These are phyloP conservation scores for Ceratoteleas bidentatus DNA, from an alignment of 1,140 invertebrate genomes.

Conservation along the genomic window DNA sequence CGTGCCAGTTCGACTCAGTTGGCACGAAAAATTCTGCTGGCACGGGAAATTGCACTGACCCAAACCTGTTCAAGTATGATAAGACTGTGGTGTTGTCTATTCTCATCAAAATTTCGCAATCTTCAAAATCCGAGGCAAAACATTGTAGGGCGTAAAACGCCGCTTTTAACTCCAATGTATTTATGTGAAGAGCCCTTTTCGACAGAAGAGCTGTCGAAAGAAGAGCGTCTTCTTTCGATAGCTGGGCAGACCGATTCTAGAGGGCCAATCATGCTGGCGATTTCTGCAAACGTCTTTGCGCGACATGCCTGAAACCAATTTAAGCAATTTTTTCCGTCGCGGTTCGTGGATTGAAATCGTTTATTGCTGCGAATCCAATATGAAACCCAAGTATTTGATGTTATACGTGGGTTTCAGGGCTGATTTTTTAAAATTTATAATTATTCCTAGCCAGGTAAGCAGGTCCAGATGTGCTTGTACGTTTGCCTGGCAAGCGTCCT, in stretches of 20 bases:
- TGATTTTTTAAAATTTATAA: too few relatives aligned
- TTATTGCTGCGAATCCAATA: background rate
- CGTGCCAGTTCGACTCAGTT: too few relatives aligned
- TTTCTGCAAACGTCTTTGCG: background rate
- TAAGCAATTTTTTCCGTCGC: background rate
- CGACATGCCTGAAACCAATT: background rate
- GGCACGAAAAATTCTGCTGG: too few relatives aligned
- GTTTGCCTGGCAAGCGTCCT: too few relatives aligned
- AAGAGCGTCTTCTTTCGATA: constrained; percentile 14
- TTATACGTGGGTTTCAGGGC: too few relatives aligned
- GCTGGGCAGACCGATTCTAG: constrained; percentile 4
- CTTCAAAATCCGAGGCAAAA: constrained; percentile 24
- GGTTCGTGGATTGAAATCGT: background rate
- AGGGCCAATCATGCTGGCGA: constrained; percentile 2
- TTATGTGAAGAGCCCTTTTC: constrained; percentile 24
- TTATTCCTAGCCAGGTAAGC: too few relatives aligned
- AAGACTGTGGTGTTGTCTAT: constrained; percentile 62
- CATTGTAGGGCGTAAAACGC: constrained; percentile 15
- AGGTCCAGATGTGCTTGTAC: too few relatives aligned
- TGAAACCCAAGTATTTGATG: too few relatives aligned
- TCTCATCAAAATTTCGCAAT: constrained; percentile 61
- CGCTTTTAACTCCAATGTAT: constrained; percentile 19
- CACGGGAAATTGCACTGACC: too few relatives aligned
- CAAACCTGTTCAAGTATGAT: too few relatives aligned
- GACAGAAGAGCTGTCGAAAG: too few relatives aligned